Evolutionary conservation across 2,888 invertebrate genomes (phyloP).

Genomic region (Apotomis capreana): DNA sequence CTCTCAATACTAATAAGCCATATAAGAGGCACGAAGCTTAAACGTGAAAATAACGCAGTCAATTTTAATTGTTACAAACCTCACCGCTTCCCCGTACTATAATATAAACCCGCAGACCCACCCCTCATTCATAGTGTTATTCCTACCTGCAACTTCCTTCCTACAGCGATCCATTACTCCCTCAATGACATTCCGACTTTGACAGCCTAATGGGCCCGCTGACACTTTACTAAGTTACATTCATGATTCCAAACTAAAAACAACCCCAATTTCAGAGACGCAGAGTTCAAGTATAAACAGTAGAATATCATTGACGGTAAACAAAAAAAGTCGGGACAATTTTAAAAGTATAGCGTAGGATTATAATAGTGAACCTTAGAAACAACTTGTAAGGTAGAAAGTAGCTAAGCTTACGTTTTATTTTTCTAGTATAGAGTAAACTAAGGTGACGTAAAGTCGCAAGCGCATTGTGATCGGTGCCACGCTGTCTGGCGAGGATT

Average conservation of each 20-base stretch:
- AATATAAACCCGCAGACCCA: conserved; percentile 33
- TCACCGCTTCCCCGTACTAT: conserved; percentile 23
- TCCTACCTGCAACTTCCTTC: conserved; percentile 82
- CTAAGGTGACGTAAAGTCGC: conserved; percentile 58
- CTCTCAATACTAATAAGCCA: neutral
- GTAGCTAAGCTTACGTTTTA: conserved; percentile 37
- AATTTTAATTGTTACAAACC: conserved; percentile 11
- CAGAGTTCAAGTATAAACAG: conserved; percentile 44
- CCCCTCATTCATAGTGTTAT: conserved; percentile 57
- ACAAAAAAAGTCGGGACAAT: conserved; percentile 32
- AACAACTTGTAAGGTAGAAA: neutral
- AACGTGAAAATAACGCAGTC: conserved; percentile 6
- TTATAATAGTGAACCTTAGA: conserved; percentile 22
- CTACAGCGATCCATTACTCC: conserved; percentile 76
- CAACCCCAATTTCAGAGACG: conserved; percentile 32
- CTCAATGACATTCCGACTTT: conserved; percentile 76
- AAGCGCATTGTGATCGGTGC: conserved; percentile 70
- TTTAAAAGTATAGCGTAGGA: conserved; percentile 2
- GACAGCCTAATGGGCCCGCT: conserved; percentile 75
- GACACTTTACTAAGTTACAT: conserved; percentile 59
- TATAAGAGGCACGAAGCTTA: neutral
- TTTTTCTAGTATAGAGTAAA: conserved; percentile 59
- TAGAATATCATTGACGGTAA: neutral
- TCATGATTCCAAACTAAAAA: conserved; percentile 41
- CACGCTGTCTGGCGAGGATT: conserved; percentile 72